phyloP scores from a whole-genome alignment of 2,888 invertebrate genomes.

The Eugnorisma glareosa region DNA sequence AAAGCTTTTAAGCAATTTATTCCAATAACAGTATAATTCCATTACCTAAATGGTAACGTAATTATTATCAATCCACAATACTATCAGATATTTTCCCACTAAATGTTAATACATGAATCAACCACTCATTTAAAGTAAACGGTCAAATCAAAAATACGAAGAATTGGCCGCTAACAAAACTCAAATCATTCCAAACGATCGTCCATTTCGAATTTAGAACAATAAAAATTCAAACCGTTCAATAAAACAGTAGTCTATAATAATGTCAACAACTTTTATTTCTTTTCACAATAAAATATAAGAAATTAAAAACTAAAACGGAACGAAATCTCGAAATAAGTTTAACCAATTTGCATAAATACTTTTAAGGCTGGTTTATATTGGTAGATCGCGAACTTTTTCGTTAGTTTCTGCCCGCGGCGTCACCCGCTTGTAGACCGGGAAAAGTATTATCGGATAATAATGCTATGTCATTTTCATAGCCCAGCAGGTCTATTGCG shows the following conservation, averaged over 20 bases:
- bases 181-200: constrained; percentile 50
- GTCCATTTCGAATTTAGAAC: constrained; percentile 60
- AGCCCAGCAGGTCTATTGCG: background rate
- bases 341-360: constrained; percentile 66
- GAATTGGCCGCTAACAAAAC: constrained; percentile 53
- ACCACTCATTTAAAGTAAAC: constrained; percentile 43
- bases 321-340: constrained; percentile 72
- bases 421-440: background rate
- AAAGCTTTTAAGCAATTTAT: constrained; percentile 10
- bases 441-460: background rate
- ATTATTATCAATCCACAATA: constrained; percentile 15
- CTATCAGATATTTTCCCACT: constrained; percentile 34
- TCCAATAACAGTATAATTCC: background rate
- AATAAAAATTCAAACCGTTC: constrained; percentile 62
- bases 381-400: background rate
- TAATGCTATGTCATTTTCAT: no score
- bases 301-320: constrained; percentile 63
- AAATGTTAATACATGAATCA: constrained; percentile 26
- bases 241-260: constrained; percentile 77
- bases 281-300: constrained; percentile 70
- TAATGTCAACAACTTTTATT: constrained; percentile 72
- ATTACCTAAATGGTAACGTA: constrained; percentile 2
- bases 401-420: background rate
- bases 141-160: constrained; percentile 33
- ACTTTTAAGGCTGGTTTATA: constrained; percentile 46